Conservation (phyloP, 1,140 invertebrate genomes). For the Xylocopa sonorina region DNA sequence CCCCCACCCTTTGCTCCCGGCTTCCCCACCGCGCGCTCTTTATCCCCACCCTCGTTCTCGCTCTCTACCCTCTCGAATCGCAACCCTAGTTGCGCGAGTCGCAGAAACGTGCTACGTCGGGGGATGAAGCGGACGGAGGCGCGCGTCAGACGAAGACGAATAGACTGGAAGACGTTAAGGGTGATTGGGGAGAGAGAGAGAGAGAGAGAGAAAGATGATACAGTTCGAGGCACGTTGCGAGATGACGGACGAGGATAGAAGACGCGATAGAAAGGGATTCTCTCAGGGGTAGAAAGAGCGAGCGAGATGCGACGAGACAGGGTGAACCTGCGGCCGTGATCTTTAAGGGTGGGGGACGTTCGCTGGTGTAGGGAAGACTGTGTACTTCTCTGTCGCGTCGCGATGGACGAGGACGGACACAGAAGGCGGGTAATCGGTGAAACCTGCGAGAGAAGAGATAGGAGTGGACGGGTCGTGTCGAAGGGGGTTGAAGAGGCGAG, state of each 20-base stretch:
- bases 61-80: conserved; percentile 60
- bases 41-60: conserved; percentile 45
- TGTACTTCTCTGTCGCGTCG: conserved; percentile 24
- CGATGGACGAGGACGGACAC: conserved; percentile 27
- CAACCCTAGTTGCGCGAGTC: conserved; percentile 65
- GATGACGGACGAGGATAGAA: background rate
- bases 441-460: conserved; percentile 46
- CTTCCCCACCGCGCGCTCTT: conserved; percentile 45
- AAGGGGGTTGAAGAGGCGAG: background rate
- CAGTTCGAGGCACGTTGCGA: too few relatives aligned
- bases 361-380: conserved; percentile 27
- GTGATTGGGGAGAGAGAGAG: background rate
- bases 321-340: conserved; percentile 67
- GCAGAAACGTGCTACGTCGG: conserved; percentile 31
- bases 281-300: background rate
- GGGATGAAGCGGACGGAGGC: conserved; percentile 22
- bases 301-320: conserved; percentile 35
- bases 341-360: conserved; percentile 56
- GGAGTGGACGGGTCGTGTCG: background rate
- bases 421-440: conserved; percentile 47
- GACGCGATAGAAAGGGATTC: background rate
- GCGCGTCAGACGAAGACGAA: background rate
- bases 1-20: conserved; percentile 56
- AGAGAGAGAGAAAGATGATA: background rate
- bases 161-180: background rate